Evolutionary conservation across 2,888 invertebrate genomes (phyloP).

Genomic region (Didymodactylos carnosus): DNA sequence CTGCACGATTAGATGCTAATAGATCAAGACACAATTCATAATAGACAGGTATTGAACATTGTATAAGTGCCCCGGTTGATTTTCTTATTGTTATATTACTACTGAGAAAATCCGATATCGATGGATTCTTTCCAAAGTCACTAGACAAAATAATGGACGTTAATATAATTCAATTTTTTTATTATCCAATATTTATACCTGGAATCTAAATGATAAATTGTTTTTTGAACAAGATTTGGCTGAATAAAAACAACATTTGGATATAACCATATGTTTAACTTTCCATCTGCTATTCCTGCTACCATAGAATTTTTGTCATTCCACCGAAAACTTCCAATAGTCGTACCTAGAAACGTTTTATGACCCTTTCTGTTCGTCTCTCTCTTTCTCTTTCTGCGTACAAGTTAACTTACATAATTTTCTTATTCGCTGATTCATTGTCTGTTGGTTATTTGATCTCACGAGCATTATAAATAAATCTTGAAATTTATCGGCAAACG

Average conservation of each 20-base stretch:
- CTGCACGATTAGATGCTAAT: constrained; percentile 48
- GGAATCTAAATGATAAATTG: constrained; percentile 29
- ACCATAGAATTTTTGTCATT: constrained; percentile 57
- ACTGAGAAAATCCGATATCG: constrained; percentile 58
- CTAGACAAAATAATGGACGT: no score
- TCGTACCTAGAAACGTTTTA: constrained; percentile 38
- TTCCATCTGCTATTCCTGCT: constrained; percentile 55
- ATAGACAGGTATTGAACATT: constrained; percentile 51
- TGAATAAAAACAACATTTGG: constrained; percentile 53
- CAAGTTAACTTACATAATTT: constrained; percentile 47
- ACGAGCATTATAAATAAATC: constrained; percentile 57
- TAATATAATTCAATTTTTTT: no score
- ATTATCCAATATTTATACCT: background rate
- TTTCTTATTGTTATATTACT: constrained; percentile 63
- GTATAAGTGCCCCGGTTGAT: constrained; percentile 66
- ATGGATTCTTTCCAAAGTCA: constrained; percentile 67
- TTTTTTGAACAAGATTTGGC: constrained; percentile 47
- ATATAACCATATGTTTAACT: constrained; percentile 60
- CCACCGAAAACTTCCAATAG: constrained; percentile 49
- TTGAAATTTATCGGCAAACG: constrained; percentile 65
- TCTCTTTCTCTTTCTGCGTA: no score
- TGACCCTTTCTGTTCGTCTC: no score
- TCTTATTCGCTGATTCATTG: constrained; percentile 26
- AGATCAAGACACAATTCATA: constrained; percentile 44
- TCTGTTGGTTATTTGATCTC: constrained; percentile 44